These are phyloP conservation scores for Trichomycterus rosablanca DNA, from an alignment of 2,113 vertebrate species.

Conservation along the genomic window DNA sequence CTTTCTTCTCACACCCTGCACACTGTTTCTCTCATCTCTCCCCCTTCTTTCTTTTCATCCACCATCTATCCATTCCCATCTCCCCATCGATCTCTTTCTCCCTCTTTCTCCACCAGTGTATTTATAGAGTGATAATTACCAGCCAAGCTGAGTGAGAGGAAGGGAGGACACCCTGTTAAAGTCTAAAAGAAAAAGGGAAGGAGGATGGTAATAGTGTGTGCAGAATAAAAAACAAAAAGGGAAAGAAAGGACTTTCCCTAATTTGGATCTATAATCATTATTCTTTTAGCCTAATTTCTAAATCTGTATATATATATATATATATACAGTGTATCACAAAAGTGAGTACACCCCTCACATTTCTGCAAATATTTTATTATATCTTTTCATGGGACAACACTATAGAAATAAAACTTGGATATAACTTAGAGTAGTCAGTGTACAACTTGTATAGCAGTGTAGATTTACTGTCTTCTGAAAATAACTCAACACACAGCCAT, in stretches of 20 bases:
- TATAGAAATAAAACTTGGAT: too few species aligned
- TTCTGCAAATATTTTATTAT: too few species aligned
- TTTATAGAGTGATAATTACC: constrained; percentile 42
- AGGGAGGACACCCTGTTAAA: constrained; percentile 29
- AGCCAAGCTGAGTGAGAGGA: constrained; percentile 8
- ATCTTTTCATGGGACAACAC: too few species aligned
- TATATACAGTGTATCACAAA: too few species aligned
- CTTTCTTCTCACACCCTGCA: constrained; percentile 28
- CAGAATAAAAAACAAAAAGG: too few species aligned
- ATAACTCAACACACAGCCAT: too few species aligned
- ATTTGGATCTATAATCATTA: background rate
- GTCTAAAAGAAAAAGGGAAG: background rate
- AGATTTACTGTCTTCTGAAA: too few species aligned
- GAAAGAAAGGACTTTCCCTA: background rate
- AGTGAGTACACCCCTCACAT: too few species aligned
- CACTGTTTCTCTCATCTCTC: constrained; percentile 16
- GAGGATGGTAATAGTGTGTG: background rate
- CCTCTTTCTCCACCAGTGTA: constrained; percentile 22
- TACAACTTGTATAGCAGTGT: too few species aligned
- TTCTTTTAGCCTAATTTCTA: too few species aligned
- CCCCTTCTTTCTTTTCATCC: constrained; percentile 15
- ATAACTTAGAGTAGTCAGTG: too few species aligned
- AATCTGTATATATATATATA: too few species aligned
- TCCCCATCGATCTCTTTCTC: constrained; percentile 25
- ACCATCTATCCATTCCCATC: constrained; percentile 16